Conservation (phyloP, 2,797 vertebrate genomes). For the Epinephelus malabaricus region DNA sequence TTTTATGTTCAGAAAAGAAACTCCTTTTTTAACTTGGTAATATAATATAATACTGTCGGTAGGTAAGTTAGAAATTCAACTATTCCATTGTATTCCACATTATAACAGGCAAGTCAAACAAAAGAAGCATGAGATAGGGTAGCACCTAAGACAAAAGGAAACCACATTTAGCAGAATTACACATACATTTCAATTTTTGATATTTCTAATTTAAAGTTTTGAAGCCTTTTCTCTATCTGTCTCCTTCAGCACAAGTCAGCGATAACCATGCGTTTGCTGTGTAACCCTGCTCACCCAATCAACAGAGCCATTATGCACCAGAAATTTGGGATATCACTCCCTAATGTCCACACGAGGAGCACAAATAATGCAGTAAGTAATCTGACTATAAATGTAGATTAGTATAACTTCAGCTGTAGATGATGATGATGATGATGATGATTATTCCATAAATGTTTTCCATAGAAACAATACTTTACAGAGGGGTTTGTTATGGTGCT, state of each 20-base stretch:
- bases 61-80: not conserved
- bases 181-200: not conserved
- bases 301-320: constrained; percentile 80
- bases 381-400: constrained; percentile 11
- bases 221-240: constrained; percentile 5
- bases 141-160: not conserved
- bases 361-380: constrained; percentile 84
- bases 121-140: not conserved
- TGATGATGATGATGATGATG: not conserved
- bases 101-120: not conserved
- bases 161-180: not conserved
- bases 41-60: not conserved
- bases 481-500: not conserved
- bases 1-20: not conserved
- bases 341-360: constrained; percentile 82
- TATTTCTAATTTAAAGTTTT: constrained; percentile 6
- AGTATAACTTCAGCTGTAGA: constrained; percentile 2
- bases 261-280: constrained; percentile 81
- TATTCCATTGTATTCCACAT: not conserved
- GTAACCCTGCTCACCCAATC: constrained; percentile 77
- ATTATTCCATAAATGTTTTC: not conserved
- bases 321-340: constrained; percentile 84
- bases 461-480: constrained; percentile 16
- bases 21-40: not conserved
- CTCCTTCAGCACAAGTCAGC: constrained; percentile 86